Percentiles rank a stretch among this genome's conserved stretches.
phyloP scores from a whole-genome alignment of 2,113 vertebrate species.

The Pelusios castaneus region DNA sequence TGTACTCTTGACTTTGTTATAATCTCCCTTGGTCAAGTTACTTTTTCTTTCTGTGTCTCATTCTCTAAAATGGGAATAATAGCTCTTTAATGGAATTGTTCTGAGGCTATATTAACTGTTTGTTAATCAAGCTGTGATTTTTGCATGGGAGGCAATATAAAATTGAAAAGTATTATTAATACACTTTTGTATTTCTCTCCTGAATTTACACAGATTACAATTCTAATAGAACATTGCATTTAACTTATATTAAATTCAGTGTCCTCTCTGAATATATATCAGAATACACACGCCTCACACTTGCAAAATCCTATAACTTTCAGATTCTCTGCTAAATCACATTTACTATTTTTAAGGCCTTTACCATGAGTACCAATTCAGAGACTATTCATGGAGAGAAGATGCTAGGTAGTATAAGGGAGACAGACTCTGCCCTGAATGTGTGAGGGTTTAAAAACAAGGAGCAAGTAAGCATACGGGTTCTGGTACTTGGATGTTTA shows the following conservation, averaged over 20 bases:
- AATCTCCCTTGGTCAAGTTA: neutral
- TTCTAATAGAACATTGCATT: neutral
- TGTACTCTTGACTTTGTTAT: neutral
- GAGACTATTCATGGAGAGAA: neutral
- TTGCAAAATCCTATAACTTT: neutral
- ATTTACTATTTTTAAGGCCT: neutral
- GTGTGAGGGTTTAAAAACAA: neutral
- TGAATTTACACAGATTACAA: neutral
- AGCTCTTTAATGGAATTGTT: neutral
- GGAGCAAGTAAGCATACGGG: neutral
- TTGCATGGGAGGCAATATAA: neutral
- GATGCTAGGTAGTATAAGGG: neutral
- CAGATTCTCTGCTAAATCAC: neutral
- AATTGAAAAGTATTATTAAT: neutral
- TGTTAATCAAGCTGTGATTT: neutral
- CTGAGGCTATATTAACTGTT: neutral
- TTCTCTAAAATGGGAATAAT: neutral
- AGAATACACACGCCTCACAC: neutral
- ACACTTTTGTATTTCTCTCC: neutral
- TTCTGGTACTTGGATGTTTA: neutral
- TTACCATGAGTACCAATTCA: neutral
- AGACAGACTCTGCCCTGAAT: neutral
- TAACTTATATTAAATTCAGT: neutral
- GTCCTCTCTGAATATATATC: neutral
- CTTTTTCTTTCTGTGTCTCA: neutral